phyloP scores from a whole-genome alignment of 2,888 invertebrate species.

The Dusona sp. region DNA sequence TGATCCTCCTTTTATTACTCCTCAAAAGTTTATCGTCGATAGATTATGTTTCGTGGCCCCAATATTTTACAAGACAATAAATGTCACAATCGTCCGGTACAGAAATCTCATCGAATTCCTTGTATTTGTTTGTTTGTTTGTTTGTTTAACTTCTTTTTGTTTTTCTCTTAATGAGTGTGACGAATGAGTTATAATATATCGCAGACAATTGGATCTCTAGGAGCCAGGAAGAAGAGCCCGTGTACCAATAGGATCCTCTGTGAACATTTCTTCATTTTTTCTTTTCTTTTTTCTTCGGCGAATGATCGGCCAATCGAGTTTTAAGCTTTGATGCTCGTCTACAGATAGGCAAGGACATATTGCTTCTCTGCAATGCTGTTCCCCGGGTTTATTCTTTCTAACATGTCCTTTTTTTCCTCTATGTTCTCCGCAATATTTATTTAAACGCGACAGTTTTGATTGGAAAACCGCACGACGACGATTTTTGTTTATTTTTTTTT shows the following conservation, averaged over 20 bases:
- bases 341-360: constrained; percentile 65
- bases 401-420: constrained; percentile 34
- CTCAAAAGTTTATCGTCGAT: constrained; percentile 69
- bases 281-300: constrained; percentile 71
- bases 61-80: constrained; percentile 80
- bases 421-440: constrained; percentile 35
- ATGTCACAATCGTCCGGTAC: constrained; percentile 72
- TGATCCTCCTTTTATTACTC: constrained; percentile 65
- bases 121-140: constrained; percentile 28
- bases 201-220: constrained; percentile 65
- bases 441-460: constrained; percentile 61
- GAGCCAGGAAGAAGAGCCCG: constrained; percentile 71
- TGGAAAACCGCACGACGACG: constrained; percentile 59
- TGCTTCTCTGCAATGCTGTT: constrained; percentile 58
- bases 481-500: constrained; percentile 64
- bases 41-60: constrained; percentile 83
- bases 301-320: constrained; percentile 71
- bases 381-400: constrained; percentile 37
- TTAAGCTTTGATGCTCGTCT: constrained; percentile 45
- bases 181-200: constrained; percentile 66
- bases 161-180: constrained; percentile 31
- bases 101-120: constrained; percentile 69
- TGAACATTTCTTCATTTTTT: constrained; percentile 66
- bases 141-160: constrained; percentile 21
- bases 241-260: constrained; percentile 71